Base-by-base conservation (phyloP, 2,113 vertebrate species). In the Nyctereutes procyonoides region DNA sequence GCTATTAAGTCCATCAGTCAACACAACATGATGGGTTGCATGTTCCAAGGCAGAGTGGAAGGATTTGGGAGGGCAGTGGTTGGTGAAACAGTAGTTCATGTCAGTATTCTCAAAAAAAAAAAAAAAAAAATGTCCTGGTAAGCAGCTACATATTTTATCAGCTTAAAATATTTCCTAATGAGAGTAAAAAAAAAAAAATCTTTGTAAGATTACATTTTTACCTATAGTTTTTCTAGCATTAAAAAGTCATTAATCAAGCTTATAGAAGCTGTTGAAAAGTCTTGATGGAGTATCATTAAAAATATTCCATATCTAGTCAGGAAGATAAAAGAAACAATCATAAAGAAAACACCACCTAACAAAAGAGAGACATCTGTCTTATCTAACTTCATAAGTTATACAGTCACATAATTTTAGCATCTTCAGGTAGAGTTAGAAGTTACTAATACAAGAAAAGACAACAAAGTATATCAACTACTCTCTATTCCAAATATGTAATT, bases 231-330 rank as follows among this genome's bases (percentile, higher is more conserved):
- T 76, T 76, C 58, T 74, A 38, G 32, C 48, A 65, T 81, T 90
- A 43, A 97, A 86, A 71, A 5, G 24, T 81, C 11, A 35, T 74
- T 65, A 82, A 91, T 38, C 92, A 87, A 35, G 15, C 8, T 82
- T 76, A 87, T 74, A 93, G 48, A 65, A 93, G 55, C 51, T 74
- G 30, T 84, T 80, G 48, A 90, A 97, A 95, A 90, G 35, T 81
- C 48, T 58, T 80, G 71, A 55, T 56, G 19, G 69, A 71, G 1
- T 30, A 63, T 22, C 13, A 62, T 92, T 73, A 55, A 65, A 93
- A 95, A 62, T 60, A 83, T 58, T 85, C 93, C 9, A 63, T 43
- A 24, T 69, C 43, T 89, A 90, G 65, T 28, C 30, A 90, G 51
- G 48, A 84, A 74, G 24, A 74, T 74, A 53, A 76, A 51, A 69